These are phyloP conservation scores for Eolophus roseicapilla DNA, from an alignment of 2,113 vertebrate genomes.

Conservation along the genomic window DNA sequence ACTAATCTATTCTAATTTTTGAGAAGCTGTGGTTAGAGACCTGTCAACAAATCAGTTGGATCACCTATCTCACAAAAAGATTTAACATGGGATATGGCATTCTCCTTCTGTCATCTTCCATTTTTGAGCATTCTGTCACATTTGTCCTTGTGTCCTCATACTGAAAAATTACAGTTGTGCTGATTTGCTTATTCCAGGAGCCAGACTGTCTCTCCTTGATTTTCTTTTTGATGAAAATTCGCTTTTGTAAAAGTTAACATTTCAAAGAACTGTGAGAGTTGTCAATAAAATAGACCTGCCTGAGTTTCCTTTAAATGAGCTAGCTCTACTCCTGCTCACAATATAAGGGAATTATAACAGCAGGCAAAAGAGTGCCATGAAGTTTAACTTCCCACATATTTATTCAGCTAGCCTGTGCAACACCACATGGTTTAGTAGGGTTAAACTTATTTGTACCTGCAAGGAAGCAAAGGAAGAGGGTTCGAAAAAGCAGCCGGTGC, in stretches of 20 bases:
- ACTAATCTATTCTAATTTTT: not conserved
- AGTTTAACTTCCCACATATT: not conserved
- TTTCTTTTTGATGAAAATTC: not conserved
- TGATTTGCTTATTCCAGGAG: not conserved
- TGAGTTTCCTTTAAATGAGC: not conserved
- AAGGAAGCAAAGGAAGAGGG: not conserved
- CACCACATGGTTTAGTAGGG: not conserved
- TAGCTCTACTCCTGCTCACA: not conserved
- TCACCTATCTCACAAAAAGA: not conserved
- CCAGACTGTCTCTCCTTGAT: not conserved
- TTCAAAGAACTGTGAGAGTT: not conserved
- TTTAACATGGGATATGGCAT: not conserved
- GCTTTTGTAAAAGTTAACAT: not conserved
- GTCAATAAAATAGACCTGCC: not conserved
- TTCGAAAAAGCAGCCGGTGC: not conserved
- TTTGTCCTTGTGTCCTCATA: not conserved
- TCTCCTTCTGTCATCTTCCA: not conserved
- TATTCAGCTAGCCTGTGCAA: not conserved
- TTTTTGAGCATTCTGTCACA: not conserved
- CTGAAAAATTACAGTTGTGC: not conserved
- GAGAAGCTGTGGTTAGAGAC: not conserved
- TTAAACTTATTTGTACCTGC: not conserved
- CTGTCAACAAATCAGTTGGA: not conserved
- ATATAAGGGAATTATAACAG: not conserved
- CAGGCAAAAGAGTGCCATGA: not conserved